Percentiles rank a stretch among this genome's conserved stretches.
Evolutionary conservation across 2,113 vertebrate genomes (phyloP).

Genomic region (Cettia cetti): DNA sequence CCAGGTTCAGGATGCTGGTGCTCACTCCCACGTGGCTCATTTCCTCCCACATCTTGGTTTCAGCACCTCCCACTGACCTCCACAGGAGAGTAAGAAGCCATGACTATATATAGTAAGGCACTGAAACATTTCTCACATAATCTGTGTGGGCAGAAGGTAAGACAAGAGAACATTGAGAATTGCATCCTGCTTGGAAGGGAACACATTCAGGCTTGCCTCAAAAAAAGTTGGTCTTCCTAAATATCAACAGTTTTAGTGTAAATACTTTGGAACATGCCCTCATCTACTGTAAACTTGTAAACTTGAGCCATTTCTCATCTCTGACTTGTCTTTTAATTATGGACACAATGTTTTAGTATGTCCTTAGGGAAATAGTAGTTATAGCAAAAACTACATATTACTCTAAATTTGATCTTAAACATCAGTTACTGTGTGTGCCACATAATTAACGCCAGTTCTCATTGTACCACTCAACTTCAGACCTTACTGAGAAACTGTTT

Average conservation of each 20-base stretch:
- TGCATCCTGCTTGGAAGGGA: neutral
- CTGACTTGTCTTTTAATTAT: neutral
- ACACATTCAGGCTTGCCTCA: neutral
- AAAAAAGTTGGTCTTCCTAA: neutral
- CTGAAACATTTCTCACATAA: neutral
- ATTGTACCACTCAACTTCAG: neutral
- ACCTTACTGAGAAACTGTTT: neutral
- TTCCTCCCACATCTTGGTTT: neutral
- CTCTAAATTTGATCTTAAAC: neutral
- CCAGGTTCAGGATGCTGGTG: neutral
- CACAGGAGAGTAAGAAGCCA: neutral
- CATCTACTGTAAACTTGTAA: neutral
- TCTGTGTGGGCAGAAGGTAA: neutral
- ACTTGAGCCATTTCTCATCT: neutral
- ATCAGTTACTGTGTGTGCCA: neutral
- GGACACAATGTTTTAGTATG: neutral
- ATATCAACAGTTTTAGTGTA: neutral
- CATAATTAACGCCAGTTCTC: neutral
- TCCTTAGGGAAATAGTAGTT: neutral
- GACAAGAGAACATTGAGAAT: neutral
- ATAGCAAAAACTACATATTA: neutral
- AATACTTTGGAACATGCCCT: neutral
- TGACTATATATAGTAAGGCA: neutral
- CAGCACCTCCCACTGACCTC: slow-evolving; percentile 29
- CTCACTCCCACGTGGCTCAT: neutral